These are phyloP conservation scores for Drosophila mimica DNA, from an alignment of 2,888 invertebrate species.

Conservation along the genomic window DNA sequence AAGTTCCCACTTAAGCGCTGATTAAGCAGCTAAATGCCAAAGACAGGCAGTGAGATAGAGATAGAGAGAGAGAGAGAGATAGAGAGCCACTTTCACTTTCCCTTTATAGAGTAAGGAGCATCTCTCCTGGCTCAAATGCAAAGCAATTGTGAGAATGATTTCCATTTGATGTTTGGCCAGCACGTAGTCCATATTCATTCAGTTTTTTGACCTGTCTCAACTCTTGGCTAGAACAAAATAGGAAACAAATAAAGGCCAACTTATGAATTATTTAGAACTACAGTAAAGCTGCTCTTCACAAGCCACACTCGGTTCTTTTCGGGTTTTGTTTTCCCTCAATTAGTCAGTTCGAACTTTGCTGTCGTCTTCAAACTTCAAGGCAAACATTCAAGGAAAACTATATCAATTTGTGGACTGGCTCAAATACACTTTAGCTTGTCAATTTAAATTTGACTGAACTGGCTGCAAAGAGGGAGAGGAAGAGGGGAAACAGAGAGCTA, in stretches of 20 bases:
- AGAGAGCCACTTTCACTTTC: constrained; percentile 13
- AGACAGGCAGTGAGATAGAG: background rate
- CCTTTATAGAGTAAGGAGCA: background rate
- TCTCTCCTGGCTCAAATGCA: constrained; percentile 14
- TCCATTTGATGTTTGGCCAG: constrained; percentile 4
- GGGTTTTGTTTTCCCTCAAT: background rate
- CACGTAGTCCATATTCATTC: background rate
- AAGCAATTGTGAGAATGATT: constrained; percentile 26
- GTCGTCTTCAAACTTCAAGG: background rate
- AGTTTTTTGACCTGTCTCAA: background rate
- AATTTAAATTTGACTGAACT: constrained; percentile 25
- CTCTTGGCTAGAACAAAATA: background rate
- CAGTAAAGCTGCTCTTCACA: background rate
- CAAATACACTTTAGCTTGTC: constrained; percentile 15
- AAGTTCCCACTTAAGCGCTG: constrained; percentile 62
- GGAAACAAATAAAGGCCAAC: background rate
- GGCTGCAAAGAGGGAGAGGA: background rate
- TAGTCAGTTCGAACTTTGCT: background rate
- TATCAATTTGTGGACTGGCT: background rate
- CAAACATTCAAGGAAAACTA: background rate
- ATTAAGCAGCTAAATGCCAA: constrained; percentile 49
- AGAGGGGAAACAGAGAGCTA: constrained; percentile 6
- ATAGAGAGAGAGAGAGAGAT: too few relatives aligned
- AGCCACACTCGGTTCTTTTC: background rate
- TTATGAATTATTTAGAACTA: background rate